Conservation (phyloP, 2,888 invertebrate genomes). For the Nephrotoma guestfalica region DNA sequence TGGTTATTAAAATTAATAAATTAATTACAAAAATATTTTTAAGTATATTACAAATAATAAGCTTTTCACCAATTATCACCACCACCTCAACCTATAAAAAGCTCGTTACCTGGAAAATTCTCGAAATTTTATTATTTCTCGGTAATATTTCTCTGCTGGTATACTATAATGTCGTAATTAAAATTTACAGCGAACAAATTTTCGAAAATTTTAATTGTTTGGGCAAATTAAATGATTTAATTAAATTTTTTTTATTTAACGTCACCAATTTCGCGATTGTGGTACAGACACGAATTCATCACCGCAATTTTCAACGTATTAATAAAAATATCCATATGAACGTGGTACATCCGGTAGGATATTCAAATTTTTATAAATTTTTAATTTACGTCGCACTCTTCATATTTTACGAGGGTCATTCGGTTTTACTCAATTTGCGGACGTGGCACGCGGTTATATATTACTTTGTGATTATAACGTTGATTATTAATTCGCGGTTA, state of each 20-base stretch:
- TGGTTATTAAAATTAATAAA: neutral
- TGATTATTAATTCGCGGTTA: neutral
- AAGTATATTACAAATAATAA: neutral
- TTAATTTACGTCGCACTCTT: neutral
- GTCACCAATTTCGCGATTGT: neutral
- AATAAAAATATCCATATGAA: neutral
- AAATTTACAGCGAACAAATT: neutral
- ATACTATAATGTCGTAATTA: neutral
- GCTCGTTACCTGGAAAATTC: neutral
- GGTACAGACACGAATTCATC: neutral
- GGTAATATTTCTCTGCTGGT: neutral
- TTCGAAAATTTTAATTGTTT: neutral
- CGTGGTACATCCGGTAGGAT: no score
- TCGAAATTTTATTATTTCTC: neutral
- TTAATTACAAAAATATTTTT: neutral
- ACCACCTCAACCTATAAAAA: neutral
- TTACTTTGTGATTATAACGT: neutral
- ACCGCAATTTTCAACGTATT: neutral
- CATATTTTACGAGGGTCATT: neutral
- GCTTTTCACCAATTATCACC: neutral
- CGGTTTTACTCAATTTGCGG: neutral
- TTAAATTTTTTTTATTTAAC: neutral
- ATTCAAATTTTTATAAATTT: neutral
- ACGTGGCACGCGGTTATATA: neutral
- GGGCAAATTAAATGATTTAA: neutral